phyloP scores from a whole-genome alignment of 1,140 invertebrate species.

The Streblospio benedicti region DNA sequence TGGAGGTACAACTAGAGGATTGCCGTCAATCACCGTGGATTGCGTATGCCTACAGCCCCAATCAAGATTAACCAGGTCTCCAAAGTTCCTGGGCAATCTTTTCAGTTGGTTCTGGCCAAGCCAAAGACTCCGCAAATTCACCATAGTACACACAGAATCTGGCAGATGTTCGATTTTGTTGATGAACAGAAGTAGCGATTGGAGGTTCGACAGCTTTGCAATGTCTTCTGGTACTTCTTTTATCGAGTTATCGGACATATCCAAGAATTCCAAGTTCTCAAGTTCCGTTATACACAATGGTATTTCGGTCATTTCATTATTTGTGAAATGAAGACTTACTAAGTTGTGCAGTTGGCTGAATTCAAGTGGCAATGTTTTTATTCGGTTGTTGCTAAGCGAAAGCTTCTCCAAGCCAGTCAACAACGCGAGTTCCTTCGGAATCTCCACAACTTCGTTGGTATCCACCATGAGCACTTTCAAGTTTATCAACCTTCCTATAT shows the following conservation, averaged over 20 bases:
- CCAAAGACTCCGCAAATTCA: slow-evolving; percentile 39
- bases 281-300: slow-evolving; percentile 32
- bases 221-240: slow-evolving; percentile 34
- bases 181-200: slow-evolving; percentile 37
- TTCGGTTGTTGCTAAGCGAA: slow-evolving; percentile 43
- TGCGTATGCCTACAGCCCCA: slow-evolving; percentile 36
- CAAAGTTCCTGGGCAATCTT: slow-evolving; percentile 37
- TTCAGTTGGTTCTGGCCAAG: slow-evolving; percentile 41
- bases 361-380: slow-evolving; percentile 33
- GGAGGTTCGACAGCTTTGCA: slow-evolving; percentile 33
- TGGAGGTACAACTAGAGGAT: slow-evolving; percentile 41
- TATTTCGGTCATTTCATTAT: slow-evolving; percentile 43
- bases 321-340: slow-evolving; percentile 41
- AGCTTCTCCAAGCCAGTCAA: slow-evolving; percentile 40
- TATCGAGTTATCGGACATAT: slow-evolving; percentile 39
- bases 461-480: slow-evolving; percentile 42
- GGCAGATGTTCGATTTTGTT: slow-evolving; percentile 40
- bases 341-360: slow-evolving; percentile 37
- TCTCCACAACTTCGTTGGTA: slow-evolving; percentile 39
- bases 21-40: slow-evolving; percentile 40
- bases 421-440: slow-evolving; percentile 38
- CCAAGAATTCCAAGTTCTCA: slow-evolving; percentile 38
- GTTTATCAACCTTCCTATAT: slow-evolving; percentile 38
- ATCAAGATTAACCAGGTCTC: slow-evolving; percentile 37
- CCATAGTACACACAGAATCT: slow-evolving; percentile 36